These are phyloP conservation scores for Agrotis clavis DNA, from an alignment of 2,888 invertebrate genomes.

Conservation along the genomic window DNA sequence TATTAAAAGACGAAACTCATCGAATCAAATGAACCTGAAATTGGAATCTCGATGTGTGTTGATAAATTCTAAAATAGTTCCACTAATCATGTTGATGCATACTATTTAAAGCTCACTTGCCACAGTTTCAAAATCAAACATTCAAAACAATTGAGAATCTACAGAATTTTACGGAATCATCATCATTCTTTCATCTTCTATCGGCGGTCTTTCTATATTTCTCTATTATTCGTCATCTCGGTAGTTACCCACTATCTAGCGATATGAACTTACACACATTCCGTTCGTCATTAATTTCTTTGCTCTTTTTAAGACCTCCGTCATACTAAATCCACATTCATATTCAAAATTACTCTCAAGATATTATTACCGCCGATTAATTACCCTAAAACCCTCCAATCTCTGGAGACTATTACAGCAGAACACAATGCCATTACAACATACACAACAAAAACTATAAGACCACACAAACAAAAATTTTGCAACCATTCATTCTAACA, in stretches of 20 bases:
- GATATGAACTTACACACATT: not conserved
- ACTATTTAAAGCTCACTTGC: not conserved
- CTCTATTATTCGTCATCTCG: not conserved
- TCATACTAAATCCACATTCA: not conserved
- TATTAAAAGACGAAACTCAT: constrained; percentile 9
- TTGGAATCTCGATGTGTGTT: not conserved
- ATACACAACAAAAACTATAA: constrained; percentile 29
- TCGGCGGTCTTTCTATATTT: too few species aligned
- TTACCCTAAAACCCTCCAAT: not conserved
- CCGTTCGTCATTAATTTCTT: not conserved
- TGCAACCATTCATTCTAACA: constrained; percentile 51
- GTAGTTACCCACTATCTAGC: not conserved
- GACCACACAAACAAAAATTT: constrained; percentile 30
- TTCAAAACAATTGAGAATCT: constrained; percentile 32
- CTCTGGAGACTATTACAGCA: not conserved
- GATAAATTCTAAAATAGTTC: not conserved
- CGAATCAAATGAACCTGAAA: constrained; percentile 1
- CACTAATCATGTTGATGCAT: not conserved
- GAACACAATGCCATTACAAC: constrained; percentile 31
- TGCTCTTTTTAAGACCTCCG: not conserved
- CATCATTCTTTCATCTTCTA: not conserved
- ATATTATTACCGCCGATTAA: too few species aligned
- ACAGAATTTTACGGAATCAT: constrained; percentile 21
- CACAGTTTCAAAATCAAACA: not conserved
- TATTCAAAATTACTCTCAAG: not conserved